Base-by-base conservation (phyloP, 2,888 invertebrate genomes). In the Cylloceria caligata region DNA sequence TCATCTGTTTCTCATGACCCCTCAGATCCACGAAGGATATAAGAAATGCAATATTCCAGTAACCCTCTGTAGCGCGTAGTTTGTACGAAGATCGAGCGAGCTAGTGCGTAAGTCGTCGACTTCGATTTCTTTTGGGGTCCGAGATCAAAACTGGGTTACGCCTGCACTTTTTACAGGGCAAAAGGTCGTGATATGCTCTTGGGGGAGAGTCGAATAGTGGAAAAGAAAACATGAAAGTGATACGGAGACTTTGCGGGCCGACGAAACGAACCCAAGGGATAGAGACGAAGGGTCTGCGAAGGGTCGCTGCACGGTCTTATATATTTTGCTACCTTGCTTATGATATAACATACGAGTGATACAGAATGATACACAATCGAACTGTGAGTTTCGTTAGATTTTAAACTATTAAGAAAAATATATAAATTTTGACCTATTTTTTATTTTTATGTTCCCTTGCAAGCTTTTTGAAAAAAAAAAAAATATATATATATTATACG, bases 171-270 rank as follows among this genome's bases (percentile, higher is more conserved):
- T 24, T 47, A 11, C 36, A 45, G 45, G 34, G 34, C 16, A 36
- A 57, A 57, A 72, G 67, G 60, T 72, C 72, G 19, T n/a, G 60
- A 21, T 30, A 45, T 34, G 30, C 30, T 42, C 19, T 42, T 47
- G 30, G 72, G 30, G 39, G 21, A 57, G 30, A 11, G 19, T 39
- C 45, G 45, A 49, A 39, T 34, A 57, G 72, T 73, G 79, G 36
- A 65, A 60, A 76, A 60, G 72, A 65, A 73, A 47, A 73, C 67
- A 73, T 67, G 72, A 73, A 79, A 73, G 57, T 65, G 27, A 67
- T 67, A 73, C 78, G 27, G 19, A 19, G 55, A 57, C 72, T 79
- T 67, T 67, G 49, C 36, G 55, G 49, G 42, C 6, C 21, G 24
- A 36, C 39, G 11, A 62, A 69, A 49, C 47, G 49, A 42, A 19